Conservation (phyloP, 2,113 vertebrate species). For the Xenopus tropicalis region DNA sequence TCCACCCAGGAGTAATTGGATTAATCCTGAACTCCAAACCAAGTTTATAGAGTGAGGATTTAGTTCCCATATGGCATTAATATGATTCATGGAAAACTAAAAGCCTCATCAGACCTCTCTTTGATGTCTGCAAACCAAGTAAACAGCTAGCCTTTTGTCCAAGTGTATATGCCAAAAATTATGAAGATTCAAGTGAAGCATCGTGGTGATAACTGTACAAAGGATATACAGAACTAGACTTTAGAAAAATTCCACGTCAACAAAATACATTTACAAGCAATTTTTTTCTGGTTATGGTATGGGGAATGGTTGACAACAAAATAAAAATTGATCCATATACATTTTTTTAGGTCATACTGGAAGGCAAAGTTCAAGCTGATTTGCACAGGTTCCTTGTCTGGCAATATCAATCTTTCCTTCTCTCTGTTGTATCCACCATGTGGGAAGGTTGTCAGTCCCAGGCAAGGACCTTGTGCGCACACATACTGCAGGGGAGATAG, state of each 20-base stretch:
- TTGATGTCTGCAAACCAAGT: slow-evolving; percentile 25
- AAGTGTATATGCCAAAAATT: slow-evolving; percentile 27
- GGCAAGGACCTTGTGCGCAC: too few species aligned
- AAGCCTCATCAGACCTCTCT: slow-evolving; percentile 14
- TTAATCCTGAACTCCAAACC: slow-evolving; percentile 10
- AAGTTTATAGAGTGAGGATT: slow-evolving; percentile 16
- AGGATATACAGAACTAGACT: neutral
- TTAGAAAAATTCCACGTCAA: slow-evolving; percentile 4
- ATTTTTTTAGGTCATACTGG: too few species aligned
- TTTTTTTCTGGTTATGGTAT: neutral
- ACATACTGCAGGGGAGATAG: too few species aligned
- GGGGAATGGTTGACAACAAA: too few species aligned
- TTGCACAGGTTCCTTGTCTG: too few species aligned
- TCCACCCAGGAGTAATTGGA: neutral
- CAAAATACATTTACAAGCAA: neutral
- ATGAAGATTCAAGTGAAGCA: slow-evolving; percentile 4
- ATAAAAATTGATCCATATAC: too few species aligned
- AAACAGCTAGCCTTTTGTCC: slow-evolving; percentile 23
- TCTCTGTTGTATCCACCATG: too few species aligned
- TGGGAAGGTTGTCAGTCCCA: too few species aligned
- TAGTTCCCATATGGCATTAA: slow-evolving; percentile 26
- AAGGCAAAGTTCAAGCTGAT: too few species aligned
- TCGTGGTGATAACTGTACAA: slow-evolving; percentile 2
- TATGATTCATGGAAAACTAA: slow-evolving; percentile 30
- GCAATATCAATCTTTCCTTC: too few species aligned